These are phyloP conservation scores for Drosophila nr. perissopoda DNA, from an alignment of 2,888 invertebrate genomes.

Conservation along the genomic window DNA sequence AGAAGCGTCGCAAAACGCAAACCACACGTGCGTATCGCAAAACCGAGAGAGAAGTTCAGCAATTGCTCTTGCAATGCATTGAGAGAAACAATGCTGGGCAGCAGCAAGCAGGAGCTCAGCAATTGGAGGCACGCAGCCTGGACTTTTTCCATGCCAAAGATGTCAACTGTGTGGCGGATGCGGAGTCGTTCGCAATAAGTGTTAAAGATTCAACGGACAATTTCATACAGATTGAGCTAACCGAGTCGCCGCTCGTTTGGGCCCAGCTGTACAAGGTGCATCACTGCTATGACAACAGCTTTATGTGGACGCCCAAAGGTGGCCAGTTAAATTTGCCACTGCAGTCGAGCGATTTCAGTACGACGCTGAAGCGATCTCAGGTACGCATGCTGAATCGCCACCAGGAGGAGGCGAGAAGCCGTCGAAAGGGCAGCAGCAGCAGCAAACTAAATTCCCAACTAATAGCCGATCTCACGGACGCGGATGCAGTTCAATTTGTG, in stretches of 20 bases:
- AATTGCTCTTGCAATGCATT: conserved; percentile 54
- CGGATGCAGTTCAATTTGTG: conserved; percentile 36
- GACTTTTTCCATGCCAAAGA: conserved; percentile 68
- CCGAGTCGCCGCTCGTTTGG: conserved; percentile 60
- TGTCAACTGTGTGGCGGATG: neutral
- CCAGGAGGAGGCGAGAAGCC: conserved; percentile 58
- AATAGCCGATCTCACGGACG: conserved; percentile 37
- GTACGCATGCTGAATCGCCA: conserved; percentile 81
- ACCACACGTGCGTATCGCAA: conserved; percentile 74
- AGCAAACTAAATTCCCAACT: conserved; percentile 43
- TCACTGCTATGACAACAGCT: conserved; percentile 51
- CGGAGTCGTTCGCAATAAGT: neutral
- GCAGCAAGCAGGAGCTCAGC: conserved; percentile 11
- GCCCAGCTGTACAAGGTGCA: conserved; percentile 39
- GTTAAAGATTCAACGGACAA: conserved; percentile 64
- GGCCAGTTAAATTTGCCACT: conserved; percentile 54
- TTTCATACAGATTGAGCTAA: conserved; percentile 82
- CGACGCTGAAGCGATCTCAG: conserved; percentile 48
- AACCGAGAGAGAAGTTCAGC: conserved; percentile 77
- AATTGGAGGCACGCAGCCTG: conserved; percentile 55
- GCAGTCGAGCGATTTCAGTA: conserved; percentile 31
- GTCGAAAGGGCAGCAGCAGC: neutral
- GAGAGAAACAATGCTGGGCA: conserved; percentile 1
- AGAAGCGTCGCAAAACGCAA: conserved; percentile 68
- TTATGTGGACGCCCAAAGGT: conserved; percentile 66